These are phyloP conservation scores for Elymnias hypermnestra DNA, from an alignment of 1,140 invertebrate species.

Conservation along the genomic window DNA sequence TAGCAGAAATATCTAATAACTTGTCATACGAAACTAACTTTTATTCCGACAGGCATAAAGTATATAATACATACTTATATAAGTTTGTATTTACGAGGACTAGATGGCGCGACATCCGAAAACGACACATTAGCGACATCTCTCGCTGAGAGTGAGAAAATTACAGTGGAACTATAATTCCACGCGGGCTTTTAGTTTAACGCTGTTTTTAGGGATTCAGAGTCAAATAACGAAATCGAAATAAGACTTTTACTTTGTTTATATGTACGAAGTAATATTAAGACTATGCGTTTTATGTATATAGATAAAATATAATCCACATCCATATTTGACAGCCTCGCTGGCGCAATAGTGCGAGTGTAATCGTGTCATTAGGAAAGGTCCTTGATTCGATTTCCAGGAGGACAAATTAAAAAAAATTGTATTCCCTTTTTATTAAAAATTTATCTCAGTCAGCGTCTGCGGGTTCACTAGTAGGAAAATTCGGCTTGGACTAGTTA, in stretches of 20 bases:
- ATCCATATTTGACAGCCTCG: too few relatives aligned
- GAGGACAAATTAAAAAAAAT: too few relatives aligned
- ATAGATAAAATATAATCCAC: too few relatives aligned
- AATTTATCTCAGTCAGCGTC: too few relatives aligned
- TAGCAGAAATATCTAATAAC: slow-evolving; percentile 21
- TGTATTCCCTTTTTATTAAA: too few relatives aligned
- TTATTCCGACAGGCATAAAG: slow-evolving; percentile 22
- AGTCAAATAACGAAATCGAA: background rate
- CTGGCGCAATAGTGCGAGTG: too few relatives aligned
- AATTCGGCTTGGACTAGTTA: too few relatives aligned
- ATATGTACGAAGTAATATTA: too few relatives aligned
- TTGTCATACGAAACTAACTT: slow-evolving; percentile 17
- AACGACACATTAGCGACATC: slow-evolving; percentile 70
- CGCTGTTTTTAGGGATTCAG: slow-evolving; percentile 6
- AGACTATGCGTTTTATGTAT: too few relatives aligned
- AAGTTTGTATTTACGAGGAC: slow-evolving; percentile 35
- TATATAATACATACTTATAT: slow-evolving; percentile 2
- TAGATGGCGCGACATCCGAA: slow-evolving; percentile 58
- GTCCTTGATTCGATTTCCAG: too few relatives aligned
- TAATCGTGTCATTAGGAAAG: too few relatives aligned
- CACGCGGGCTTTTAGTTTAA: slow-evolving; percentile 23
- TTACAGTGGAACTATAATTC: slow-evolving; percentile 54
- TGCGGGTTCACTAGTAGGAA: too few relatives aligned
- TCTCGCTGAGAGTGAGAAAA: slow-evolving; percentile 59
- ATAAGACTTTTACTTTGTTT: background rate